These are phyloP conservation scores for Mormoops blainvillei DNA, from an alignment of 2,113 vertebrate species.

Conservation along the genomic window DNA sequence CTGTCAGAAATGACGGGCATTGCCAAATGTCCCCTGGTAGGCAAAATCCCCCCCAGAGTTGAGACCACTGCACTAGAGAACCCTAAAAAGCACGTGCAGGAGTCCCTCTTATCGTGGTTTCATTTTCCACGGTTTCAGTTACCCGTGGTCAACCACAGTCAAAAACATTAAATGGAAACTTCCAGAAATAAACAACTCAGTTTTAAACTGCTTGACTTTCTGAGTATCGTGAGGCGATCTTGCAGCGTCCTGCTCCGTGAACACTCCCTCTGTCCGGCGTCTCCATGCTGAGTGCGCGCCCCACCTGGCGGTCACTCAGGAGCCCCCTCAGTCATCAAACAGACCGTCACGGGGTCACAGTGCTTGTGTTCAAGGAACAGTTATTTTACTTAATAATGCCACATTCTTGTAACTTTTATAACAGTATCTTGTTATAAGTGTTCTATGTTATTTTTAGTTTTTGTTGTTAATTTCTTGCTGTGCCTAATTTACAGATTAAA, in stretches of 20 bases:
- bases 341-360: rapidly evolving
- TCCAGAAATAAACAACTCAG: not conserved
- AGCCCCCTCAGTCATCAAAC: rapidly evolving
- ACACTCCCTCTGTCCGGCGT: not conserved
- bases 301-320: not conserved
- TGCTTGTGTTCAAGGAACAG: not conserved
- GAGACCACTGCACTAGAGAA: not conserved
- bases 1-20: not conserved
- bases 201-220: not conserved
- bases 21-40: too few relatives aligned
- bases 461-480: not conserved
- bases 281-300: not conserved
- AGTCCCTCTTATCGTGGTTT: not conserved
- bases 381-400: not conserved
- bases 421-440: not conserved
- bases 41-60: not conserved
- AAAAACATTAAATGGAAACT: not conserved
- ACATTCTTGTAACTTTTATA: not conserved
- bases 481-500: not conserved
- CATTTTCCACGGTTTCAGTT: not conserved
- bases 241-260: not conserved
- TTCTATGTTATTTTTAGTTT: not conserved
- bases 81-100: rapidly evolving
- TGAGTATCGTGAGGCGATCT: not conserved
- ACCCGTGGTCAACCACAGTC: not conserved